Percentiles rank a stretch among this genome's conserved stretches.
phyloP scores from a whole-genome alignment of 1,140 invertebrate species.

The Bombus fervidus region DNA sequence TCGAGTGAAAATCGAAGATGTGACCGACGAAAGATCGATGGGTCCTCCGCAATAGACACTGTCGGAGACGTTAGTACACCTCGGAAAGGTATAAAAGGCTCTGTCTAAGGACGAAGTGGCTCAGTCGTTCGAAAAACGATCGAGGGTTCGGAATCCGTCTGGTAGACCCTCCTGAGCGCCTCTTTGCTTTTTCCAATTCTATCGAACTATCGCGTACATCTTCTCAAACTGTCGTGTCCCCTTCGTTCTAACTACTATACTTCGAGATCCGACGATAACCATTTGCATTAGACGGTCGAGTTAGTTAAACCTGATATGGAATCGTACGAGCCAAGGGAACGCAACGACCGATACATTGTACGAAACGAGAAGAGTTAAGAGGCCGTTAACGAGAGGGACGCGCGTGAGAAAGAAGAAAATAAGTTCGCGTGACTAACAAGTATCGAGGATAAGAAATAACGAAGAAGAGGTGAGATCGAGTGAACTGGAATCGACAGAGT shows the following conservation, averaged over 20 bases:
- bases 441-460: background rate
- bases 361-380: background rate
- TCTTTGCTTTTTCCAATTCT: background rate
- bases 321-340: background rate
- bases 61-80: slow-evolving; percentile 6
- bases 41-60: background rate
- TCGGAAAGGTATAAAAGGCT: slow-evolving; percentile 44
- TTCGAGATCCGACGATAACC: background rate
- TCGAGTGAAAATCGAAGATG: background rate
- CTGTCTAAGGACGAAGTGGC: slow-evolving; percentile 37
- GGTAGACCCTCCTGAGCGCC: background rate
- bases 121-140: slow-evolving; percentile 52
- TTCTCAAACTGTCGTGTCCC: background rate
- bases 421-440: background rate
- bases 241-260: no score
- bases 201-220: background rate
- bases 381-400: background rate
- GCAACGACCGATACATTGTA: background rate
- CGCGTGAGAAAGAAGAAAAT: background rate
- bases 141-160: slow-evolving; percentile 39
- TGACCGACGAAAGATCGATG: background rate
- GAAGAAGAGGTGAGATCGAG: background rate
- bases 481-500: background rate
- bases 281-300: background rate
- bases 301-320: no score